Evolutionary conservation across 1,140 invertebrate genomes (phyloP).

Genomic region (Stegodyphus dumicola): DNA sequence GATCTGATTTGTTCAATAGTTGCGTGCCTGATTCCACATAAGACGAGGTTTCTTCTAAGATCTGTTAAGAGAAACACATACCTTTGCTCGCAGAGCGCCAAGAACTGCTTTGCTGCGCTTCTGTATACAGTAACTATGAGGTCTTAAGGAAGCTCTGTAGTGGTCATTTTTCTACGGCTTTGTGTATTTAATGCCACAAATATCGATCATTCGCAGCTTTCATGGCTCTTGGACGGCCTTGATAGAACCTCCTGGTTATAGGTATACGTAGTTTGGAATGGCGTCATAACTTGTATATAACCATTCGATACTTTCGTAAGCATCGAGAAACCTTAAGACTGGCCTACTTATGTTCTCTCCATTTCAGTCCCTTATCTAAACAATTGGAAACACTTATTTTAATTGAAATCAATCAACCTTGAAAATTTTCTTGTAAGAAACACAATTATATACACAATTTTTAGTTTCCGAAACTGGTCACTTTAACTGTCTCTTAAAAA

Average conservation of each 20-base stretch:
- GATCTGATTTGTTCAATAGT: not conserved
- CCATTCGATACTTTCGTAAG: no score
- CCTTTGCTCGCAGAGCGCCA: not conserved
- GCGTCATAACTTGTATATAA: no score
- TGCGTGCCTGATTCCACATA: not conserved
- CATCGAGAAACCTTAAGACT: no score
- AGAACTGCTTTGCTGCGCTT: not conserved
- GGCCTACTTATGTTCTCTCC: no score
- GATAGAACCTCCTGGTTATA: not conserved
- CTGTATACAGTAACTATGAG: not conserved
- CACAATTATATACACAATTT: no score
- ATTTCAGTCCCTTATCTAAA: no score
- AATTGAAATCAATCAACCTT: no score
- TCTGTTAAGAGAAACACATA: not conserved
- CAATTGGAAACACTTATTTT: no score
- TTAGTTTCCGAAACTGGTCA: no score
- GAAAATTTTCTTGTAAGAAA: no score
- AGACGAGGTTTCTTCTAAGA: not conserved
- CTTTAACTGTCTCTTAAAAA: no score
- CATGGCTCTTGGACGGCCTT: not conserved
- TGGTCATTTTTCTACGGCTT: not conserved
- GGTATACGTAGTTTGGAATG: no score
- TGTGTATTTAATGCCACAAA: not conserved
- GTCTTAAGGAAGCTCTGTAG: not conserved
- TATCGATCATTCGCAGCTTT: not conserved